Evolutionary conservation across 2,113 vertebrate genomes (phyloP), one percentile per base, ranked within the genome.

Genomic region (Calonectris borealis): DNA sequence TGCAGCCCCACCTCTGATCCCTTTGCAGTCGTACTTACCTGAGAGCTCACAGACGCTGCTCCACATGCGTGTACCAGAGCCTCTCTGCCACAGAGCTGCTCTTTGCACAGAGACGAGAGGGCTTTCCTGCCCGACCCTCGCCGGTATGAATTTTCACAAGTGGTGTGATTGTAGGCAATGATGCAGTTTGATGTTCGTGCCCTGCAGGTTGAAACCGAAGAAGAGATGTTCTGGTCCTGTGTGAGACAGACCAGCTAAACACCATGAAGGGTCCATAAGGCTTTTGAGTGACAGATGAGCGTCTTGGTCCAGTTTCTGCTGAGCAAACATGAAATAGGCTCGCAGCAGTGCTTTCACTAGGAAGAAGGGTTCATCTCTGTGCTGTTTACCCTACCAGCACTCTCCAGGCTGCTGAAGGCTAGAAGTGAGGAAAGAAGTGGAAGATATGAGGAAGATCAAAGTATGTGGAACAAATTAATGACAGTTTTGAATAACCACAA

Each of bases 401-500:
- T 72, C 75, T 75, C 58, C 27, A 46, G 34, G 49, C 12, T 88
- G 85, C 70, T 49, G 71, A 77, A 48, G 64, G 80, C 22, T 62
- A 40, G n/a, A 55, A 51, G 49, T 51, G 38, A 68, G 66, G 19
- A 51, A 80, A 69, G 57, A 61, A 83, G 36, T 13, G 46, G 79
- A 73, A 81, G 81, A 57, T 24, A 86, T 10, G 27, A 73, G 40
- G 66, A 70, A 84, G 38, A 91, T 92, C 82, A 85, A 91, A 87
- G 46, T 26, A 40, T 27, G 34, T 86, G 79, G 76, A 85, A 69
- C 46, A 92, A 87, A 87, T 82, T 82, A 84, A 92, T 76, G 77
- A 42, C 61, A 69, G 32, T 85, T 92, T 82, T 84, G 83, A 84
- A 85, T 58, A 72, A 89, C 49, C 82, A 88, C 49, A 49, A 60